A percentile compares a stretch with the other conserved stretches of the same genome.
These are phyloP conservation scores for Furnarius figulus DNA, from an alignment of 2,113 vertebrate species.

Conservation along the genomic window DNA sequence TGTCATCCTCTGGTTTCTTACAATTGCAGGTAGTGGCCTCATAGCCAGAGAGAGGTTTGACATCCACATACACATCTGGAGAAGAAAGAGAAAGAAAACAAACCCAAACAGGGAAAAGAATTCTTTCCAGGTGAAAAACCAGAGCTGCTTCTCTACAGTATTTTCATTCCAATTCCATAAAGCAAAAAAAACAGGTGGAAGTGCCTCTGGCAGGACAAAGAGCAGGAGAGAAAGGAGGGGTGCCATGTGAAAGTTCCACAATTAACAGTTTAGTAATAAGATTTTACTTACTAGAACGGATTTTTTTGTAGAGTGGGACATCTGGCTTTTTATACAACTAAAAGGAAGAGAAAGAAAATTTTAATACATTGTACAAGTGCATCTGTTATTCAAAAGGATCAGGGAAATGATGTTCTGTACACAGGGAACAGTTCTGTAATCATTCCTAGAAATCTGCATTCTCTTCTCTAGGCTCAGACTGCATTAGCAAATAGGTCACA, in stretches of 20 bases:
- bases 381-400: slow-evolving; percentile 12
- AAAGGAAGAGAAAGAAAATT: slow-evolving; percentile 53
- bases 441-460: neutral
- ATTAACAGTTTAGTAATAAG: neutral
- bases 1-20: slow-evolving; percentile 78
- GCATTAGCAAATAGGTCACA: neutral
- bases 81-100: neutral
- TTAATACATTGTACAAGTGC: slow-evolving; percentile 16
- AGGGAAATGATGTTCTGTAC: neutral
- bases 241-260: neutral
- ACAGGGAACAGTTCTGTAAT: neutral
- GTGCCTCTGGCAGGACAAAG: neutral
- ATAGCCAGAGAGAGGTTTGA: slow-evolving; percentile 96
- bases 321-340: slow-evolving; percentile 98
- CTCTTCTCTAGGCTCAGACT: neutral
- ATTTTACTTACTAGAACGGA: slow-evolving; percentile 92
- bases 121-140: neutral
- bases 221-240: neutral
- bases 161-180: neutral
- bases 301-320: slow-evolving; percentile 98
- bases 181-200: neutral
- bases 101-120: neutral
- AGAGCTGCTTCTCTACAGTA: neutral
- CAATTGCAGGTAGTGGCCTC: slow-evolving; percentile 97
- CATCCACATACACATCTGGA: slow-evolving; percentile 87